Evolutionary conservation across 2,113 vertebrate genomes (phyloP).

Genomic region (Oophaga pumilio): DNA sequence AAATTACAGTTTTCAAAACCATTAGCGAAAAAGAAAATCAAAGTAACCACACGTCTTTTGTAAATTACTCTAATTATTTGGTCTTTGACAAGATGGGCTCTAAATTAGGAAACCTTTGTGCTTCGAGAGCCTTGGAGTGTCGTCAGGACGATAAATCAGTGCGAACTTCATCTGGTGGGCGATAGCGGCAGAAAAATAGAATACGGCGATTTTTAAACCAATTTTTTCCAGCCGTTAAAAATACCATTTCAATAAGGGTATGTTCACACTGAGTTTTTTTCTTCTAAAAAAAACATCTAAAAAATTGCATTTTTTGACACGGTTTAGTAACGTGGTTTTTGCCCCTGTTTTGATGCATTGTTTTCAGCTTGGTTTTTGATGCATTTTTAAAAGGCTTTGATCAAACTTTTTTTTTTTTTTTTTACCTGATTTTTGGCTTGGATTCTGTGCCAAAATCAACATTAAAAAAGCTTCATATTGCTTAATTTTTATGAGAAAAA

Average conservation of each 20-base stretch:
- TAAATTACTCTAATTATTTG: slow-evolving; percentile 58
- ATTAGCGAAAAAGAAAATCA: slow-evolving; percentile 54
- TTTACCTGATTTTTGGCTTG: no score
- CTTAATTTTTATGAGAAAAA: no score
- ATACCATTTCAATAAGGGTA: not conserved
- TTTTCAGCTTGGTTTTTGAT: no score
- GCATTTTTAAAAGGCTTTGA: no score
- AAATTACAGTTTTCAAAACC: slow-evolving; percentile 57
- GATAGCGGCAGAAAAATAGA: not conserved
- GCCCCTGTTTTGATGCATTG: no score
- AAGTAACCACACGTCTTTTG: slow-evolving; percentile 40
- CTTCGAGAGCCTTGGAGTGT: slow-evolving; percentile 50
- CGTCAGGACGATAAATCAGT: slow-evolving; percentile 50
- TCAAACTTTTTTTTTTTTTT: no score
- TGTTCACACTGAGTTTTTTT: not conserved
- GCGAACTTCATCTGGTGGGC: not conserved
- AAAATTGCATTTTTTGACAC: no score
- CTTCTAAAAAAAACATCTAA: no score
- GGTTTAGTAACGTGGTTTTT: no score
- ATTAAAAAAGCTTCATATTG: no score
- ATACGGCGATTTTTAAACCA: not conserved
- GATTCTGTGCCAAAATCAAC: no score
- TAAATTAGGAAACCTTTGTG: slow-evolving; percentile 57
- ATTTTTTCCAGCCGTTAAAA: not conserved
- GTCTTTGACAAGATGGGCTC: slow-evolving; percentile 54